These are phyloP conservation scores for Phenganax subtilis DNA, from an alignment of 92 coral and sea anemone genomes.

Conservation along the genomic window DNA sequence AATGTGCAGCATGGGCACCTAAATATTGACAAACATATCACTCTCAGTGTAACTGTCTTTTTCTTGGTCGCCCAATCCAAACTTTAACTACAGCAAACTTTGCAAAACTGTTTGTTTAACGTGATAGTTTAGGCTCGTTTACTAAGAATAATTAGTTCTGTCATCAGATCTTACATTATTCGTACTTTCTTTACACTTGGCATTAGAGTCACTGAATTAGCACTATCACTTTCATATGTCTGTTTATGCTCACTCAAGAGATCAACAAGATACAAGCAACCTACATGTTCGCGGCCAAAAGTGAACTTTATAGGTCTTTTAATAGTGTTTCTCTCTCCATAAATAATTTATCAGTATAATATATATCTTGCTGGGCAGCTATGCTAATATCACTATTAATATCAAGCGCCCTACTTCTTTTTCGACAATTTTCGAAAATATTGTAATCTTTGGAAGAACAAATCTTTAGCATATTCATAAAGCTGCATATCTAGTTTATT, in stretches of 20 bases:
- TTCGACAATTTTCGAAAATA: constrained; percentile 16
- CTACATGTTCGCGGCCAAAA: too few relatives aligned
- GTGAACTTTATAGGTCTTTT: not conserved
- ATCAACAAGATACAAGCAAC: too few relatives aligned
- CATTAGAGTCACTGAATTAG: not conserved
- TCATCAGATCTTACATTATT: constrained; percentile 16
- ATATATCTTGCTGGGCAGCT: constrained; percentile 37
- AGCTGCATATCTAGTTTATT: constrained; percentile 36
- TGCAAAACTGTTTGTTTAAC: constrained; percentile 22
- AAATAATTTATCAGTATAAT: constrained; percentile 35
- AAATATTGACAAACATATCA: constrained; percentile 40
- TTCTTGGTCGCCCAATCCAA: not conserved
- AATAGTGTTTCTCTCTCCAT: constrained; percentile 19
- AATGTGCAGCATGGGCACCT: constrained; percentile 32
- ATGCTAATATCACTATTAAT: constrained; percentile 35
- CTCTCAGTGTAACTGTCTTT: not conserved
- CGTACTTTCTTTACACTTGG: not conserved
- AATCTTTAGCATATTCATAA: constrained; percentile 26
- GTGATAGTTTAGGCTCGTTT: constrained; percentile 31
- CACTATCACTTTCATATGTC: not conserved
- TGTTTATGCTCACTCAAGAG: not conserved
- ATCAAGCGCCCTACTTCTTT: constrained; percentile 25
- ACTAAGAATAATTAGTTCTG: constrained; percentile 21
- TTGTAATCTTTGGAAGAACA: constrained; percentile 28
- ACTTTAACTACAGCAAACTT: constrained; percentile 21